A percentile compares a stretch with the other conserved stretches of the same genome.
phyloP scores from a whole-genome alignment of 2,797 vertebrate species.

The Sebastes nivosus region DNA sequence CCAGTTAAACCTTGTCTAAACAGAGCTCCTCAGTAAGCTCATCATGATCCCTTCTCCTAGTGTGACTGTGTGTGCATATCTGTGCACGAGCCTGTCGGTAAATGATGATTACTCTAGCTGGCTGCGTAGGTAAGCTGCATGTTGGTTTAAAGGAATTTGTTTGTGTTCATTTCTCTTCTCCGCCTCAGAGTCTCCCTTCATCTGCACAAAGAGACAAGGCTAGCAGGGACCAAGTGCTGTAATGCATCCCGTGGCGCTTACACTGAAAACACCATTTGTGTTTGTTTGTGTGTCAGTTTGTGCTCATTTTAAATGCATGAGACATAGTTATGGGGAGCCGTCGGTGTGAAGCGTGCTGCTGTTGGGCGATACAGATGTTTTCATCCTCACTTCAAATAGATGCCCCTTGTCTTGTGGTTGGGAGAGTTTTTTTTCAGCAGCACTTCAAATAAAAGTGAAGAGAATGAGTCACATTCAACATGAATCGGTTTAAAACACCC shows the following conservation, averaged over 20 bases:
- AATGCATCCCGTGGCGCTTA: neutral
- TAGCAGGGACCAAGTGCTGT: neutral
- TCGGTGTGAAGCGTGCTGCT: neutral
- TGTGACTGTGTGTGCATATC: neutral
- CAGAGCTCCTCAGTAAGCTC: conserved; percentile 38
- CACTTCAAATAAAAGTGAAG: conserved; percentile 27
- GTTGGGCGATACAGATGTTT: conserved; percentile 16
- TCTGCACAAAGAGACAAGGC: conserved; percentile 11
- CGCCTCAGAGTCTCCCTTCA: conserved; percentile 8
- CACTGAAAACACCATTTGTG: neutral
- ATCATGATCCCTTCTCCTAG: conserved; percentile 20
- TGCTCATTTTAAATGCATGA: conserved; percentile 33
- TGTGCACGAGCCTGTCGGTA: neutral
- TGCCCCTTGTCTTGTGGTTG: neutral
- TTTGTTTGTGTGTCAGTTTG: conserved; percentile 15
- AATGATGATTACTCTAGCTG: conserved; percentile 19
- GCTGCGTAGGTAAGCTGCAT: conserved; percentile 3
- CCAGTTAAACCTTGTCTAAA: conserved; percentile 63
- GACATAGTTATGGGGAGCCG: conserved; percentile 6
- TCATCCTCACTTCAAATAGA: conserved; percentile 51
- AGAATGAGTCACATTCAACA: neutral
- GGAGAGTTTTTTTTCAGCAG: neutral
- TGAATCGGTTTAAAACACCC: conserved; percentile 13
- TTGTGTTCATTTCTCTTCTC: conserved; percentile 7
- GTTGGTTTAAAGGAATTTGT: conserved; percentile 19